Conservation (phyloP, 2,113 vertebrate species). For the Laterallus jamaicensis region DNA sequence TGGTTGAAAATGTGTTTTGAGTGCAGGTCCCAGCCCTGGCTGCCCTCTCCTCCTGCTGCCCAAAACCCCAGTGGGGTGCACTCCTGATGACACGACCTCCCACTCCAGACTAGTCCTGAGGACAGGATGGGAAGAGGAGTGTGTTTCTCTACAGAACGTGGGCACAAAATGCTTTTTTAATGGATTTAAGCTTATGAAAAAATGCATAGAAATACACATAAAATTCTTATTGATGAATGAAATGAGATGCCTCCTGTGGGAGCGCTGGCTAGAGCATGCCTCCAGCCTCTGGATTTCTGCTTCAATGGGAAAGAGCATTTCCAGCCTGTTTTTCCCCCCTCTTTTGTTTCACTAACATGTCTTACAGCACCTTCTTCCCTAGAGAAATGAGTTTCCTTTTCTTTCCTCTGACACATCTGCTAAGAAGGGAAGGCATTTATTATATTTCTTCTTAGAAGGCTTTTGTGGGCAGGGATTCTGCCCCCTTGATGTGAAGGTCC, state of each 20-base stretch:
- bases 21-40: neutral
- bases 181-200: rapidly evolving
- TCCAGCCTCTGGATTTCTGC: neutral
- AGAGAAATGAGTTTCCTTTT: neutral
- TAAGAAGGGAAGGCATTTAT: neutral
- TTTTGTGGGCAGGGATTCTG: neutral
- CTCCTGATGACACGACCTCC: neutral
- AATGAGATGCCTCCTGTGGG: neutral
- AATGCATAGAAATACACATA: neutral
- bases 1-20: neutral
- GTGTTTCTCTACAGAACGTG: rapidly evolving
- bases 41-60: neutral
- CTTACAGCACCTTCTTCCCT: neutral
- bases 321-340: neutral
- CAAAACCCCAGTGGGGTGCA: rapidly evolving
- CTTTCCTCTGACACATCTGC: neutral
- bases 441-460: neutral
- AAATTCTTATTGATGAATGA: neutral
- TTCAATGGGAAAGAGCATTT: neutral
- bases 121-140: neutral
- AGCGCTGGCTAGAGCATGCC: rapidly evolving
- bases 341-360: neutral
- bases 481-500: neutral
- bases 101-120: rapidly evolving
- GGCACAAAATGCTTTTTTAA: neutral